Evolutionary conservation across 2,888 invertebrate species (phyloP), one percentile per base, ranked within the genome.

Genomic region (Noctua pronuba): DNA sequence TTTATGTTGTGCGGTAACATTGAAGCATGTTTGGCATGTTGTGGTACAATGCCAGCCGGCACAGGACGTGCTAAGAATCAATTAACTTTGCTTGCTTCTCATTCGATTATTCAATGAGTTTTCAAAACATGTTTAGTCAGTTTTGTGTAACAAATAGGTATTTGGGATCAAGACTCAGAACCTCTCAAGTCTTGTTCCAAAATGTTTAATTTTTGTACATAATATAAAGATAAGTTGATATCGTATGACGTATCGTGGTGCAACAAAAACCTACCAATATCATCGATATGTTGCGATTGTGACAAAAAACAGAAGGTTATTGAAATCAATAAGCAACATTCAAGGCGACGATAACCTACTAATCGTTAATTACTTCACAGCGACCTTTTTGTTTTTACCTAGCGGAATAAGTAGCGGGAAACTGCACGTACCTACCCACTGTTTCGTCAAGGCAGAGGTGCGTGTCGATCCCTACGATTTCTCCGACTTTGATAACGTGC

Each of bases 1-100:
- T 89, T 87, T 84, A 85, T 84, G 84, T 91, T 49, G 35, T 75
- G 90, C 90, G 84, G 91, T 91, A 92, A 92, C 86, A 85, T 81
- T 72, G 80, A 80, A 77, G 86, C 88, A 88, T 87, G 88, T 83
- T 78, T 83, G 75, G 88, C 86, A 90, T 90, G 85, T 78, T 79
- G 84, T 80, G 82, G 72, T 82, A 90, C 88, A 91, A 90, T 89
- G 87, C 87, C 88, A 84, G 77, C 73, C 75, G 76, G 46, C 77
- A n/a, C 64, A 70, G 82, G 83, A 91, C 89, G 90, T 88, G 91
- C 74, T 86, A 60, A 73, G 89, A 89, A 90, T 90, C 83, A 82
- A 83, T 86, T 86, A 72, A 72, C 70, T 75, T 82, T 69, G 72
- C 80, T 66, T 60, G 65, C 78, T 69, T 73, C 69, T 73, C 35